A percentile compares a stretch with the other conserved stretches of the same genome.
phyloP scores from a whole-genome alignment of 2,113 vertebrate species.

The Excalfactoria chinensis region DNA sequence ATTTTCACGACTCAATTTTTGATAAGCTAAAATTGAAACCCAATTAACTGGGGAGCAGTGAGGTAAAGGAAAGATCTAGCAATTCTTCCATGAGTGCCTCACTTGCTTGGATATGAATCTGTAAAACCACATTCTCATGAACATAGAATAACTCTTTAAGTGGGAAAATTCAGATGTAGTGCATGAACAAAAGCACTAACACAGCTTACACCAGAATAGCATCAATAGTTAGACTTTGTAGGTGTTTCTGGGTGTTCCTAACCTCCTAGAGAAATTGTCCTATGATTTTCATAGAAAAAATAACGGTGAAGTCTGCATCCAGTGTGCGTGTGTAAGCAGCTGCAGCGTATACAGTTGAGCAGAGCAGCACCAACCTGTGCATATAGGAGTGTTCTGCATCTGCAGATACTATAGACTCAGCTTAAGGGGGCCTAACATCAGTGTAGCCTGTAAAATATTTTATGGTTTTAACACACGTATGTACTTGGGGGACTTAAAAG shows the following conservation, averaged over 20 bases:
- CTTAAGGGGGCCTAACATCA: not conserved
- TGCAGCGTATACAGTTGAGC: not conserved
- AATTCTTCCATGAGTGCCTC: not conserved
- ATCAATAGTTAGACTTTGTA: rapidly evolving
- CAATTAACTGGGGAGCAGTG: not conserved
- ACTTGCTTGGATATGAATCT: not conserved
- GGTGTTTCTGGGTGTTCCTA: rapidly evolving
- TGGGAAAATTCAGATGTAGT: not conserved
- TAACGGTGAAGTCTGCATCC: rapidly evolving
- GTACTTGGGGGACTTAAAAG: not conserved
- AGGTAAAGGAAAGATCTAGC: not conserved
- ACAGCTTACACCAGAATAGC: not conserved
- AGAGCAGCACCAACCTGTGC: rapidly evolving
- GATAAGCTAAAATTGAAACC: not conserved
- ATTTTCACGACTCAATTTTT: slow-evolving; percentile 32
- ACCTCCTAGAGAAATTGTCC: not conserved
- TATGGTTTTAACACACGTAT: not conserved
- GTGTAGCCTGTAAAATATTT: not conserved
- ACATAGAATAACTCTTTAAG: not conserved
- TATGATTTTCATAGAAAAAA: not conserved
- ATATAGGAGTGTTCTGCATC: not conserved
- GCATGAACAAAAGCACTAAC: not conserved
- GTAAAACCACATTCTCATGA: not conserved
- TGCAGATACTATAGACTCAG: not conserved
- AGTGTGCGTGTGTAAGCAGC: rapidly evolving